Evolutionary conservation across 2,888 invertebrate genomes (phyloP), one percentile per base, ranked within the genome.

Genomic region (Sesia bembeciformis): DNA sequence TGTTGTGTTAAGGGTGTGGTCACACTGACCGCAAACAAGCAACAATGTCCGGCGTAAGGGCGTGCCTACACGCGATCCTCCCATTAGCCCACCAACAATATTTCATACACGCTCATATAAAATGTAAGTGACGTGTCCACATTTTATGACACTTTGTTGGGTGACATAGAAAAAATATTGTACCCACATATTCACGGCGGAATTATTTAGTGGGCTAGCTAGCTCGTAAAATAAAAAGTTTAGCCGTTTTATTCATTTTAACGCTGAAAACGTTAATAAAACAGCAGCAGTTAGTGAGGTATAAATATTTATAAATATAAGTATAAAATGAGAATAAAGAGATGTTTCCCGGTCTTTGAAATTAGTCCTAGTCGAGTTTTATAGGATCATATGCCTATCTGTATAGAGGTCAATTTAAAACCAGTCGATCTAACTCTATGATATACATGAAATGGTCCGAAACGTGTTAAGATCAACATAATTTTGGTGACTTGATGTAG

Each of bases 31-130:
- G 51, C 40, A 49, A 52, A 38, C 51, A 53, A 55, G 55, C 51
- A 53, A 54, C 52, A 40, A 53, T 51, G 56, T 49, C 60, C 60
- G 61, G 56, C 58, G 65, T 70, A 66, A 77, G 72, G 85, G 83
- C 65, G 82, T 71, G 81, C 65, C 79, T 71, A 72, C 87, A 85
- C 84, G 88, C 86, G 70, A 88, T 66, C 71, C 66, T 69, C 63
- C 82, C 81, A 87, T 88, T 86, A 86, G 69, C 66, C 65, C 66
- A 68, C 67, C 65, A 70, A 72, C 78, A 70, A 79, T 84, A 81
- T 82, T 78, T 84, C 79, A 83, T 72, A 70, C 67, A 64, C 64
- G 72, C 75, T 79, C 80, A 78, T 82, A 79, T 78, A 78, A 80
- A 78, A 83, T 81, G 78, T 76, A 78, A 72, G 73, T 77, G 78